Conservation (phyloP, 2,113 vertebrate genomes). For the Pachypanchax playfairii region DNA sequence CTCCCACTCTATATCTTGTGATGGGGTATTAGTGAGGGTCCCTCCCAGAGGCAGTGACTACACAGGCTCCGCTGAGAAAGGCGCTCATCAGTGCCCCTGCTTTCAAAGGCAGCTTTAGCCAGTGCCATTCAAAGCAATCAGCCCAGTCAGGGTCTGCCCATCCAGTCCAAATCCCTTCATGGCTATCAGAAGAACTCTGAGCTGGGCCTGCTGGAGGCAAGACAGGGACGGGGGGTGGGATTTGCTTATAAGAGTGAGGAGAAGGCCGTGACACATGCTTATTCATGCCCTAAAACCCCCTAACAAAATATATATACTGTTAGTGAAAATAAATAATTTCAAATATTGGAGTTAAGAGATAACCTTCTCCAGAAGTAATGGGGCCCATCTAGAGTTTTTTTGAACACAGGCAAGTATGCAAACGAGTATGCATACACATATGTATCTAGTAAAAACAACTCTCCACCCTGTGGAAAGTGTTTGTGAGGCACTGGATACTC, state of each 20-base stretch:
- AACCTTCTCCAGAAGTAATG: conserved; percentile 48
- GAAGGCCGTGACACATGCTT: conserved; percentile 83
- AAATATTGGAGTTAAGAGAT: conserved; percentile 51
- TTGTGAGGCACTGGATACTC: neutral
- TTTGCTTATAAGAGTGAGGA: conserved; percentile 78
- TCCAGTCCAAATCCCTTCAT: conserved; percentile 83
- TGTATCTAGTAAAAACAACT: conserved; percentile 16
- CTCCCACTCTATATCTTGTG: conserved; percentile 74
- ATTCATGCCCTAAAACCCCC: conserved; percentile 78
- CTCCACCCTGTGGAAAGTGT: conserved; percentile 40
- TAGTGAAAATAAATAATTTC: conserved; percentile 65
- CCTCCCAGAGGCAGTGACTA: conserved; percentile 78
- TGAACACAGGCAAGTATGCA: conserved; percentile 36
- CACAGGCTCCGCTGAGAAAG: conserved; percentile 72
- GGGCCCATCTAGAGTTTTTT: conserved; percentile 40
- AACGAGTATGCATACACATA: conserved; percentile 31
- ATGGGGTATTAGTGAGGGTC: conserved; percentile 75
- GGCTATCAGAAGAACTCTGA: conserved; percentile 79
- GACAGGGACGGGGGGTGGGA: conserved; percentile 74
- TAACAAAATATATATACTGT: conserved; percentile 71
- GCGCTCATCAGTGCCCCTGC: conserved; percentile 75
- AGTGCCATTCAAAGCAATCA: conserved; percentile 80
- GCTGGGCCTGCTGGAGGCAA: conserved; percentile 75
- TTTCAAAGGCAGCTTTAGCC: conserved; percentile 80
- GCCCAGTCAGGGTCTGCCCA: conserved; percentile 78